Evolutionary conservation across 2,888 invertebrate genomes (phyloP).

Genomic region (Myopa testacea): DNA sequence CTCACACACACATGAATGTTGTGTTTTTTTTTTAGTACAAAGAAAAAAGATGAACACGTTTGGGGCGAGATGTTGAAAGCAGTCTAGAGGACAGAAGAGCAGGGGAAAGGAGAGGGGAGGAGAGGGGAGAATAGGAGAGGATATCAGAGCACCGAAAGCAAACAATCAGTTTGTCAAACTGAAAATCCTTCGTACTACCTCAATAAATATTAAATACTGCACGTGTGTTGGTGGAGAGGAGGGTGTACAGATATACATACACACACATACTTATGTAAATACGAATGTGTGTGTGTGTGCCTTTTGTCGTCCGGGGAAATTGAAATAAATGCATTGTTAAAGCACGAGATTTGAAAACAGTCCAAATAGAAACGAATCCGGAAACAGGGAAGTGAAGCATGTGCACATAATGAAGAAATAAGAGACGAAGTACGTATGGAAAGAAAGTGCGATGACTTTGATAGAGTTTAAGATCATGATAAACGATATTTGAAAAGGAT

Average conservation of each 20-base stretch:
- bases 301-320: conserved; percentile 26
- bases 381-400: no score
- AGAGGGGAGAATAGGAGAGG: not conserved
- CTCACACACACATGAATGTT: not conserved
- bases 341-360: conserved; percentile 16
- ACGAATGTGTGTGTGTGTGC: conserved; percentile 11
- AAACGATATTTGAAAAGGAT: no score
- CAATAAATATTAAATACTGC: conserved; percentile 37
- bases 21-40: not conserved
- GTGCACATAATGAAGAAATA: no score
- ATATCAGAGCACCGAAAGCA: not conserved
- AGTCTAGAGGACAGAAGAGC: not conserved
- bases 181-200: conserved; percentile 28
- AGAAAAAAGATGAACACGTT: not conserved
- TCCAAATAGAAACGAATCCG: not conserved
- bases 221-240: conserved; percentile 14
- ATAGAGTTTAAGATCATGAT: not conserved
- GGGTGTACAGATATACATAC: no score
- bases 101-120: not conserved
- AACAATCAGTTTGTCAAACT: conserved; percentile 24
- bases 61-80: not conserved
- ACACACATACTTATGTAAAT: conserved; percentile 1
- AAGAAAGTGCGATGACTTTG: not conserved
- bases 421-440: not conserved
- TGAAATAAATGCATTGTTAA: conserved; percentile 30